Conservation (phyloP, 2,797 vertebrate genomes). For the Hyperoplus immaculatus region DNA sequence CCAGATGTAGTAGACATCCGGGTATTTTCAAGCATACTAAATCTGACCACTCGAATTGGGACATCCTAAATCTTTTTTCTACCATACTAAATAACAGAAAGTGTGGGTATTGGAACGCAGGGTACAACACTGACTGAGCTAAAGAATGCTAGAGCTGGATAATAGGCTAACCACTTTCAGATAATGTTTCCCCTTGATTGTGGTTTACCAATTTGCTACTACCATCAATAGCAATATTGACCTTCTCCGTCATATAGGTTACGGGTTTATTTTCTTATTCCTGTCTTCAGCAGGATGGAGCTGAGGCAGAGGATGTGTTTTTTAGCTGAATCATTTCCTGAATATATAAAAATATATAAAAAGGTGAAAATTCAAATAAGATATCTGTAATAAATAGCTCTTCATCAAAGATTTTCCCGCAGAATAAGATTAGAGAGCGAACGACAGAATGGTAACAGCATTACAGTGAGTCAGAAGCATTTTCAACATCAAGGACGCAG, state of each 20-base stretch:
- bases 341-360: slow-evolving; percentile 17
- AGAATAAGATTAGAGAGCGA: slow-evolving; percentile 41
- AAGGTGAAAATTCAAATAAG: slow-evolving; percentile 21
- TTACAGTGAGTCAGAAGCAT: slow-evolving; percentile 44
- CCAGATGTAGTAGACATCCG: no score
- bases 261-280: no score
- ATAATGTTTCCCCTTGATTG: background rate
- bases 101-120: no score
- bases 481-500: slow-evolving; percentile 67
- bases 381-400: slow-evolving; percentile 64
- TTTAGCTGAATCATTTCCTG: slow-evolving; percentile 46
- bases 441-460: slow-evolving; percentile 62
- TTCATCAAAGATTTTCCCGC: slow-evolving; percentile 44
- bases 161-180: background rate
- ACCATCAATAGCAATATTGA: background rate
- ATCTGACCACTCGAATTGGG: no score
- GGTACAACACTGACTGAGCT: background rate
- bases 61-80: no score
- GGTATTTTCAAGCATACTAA: no score
- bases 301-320: slow-evolving; percentile 1
- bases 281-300: background rate
- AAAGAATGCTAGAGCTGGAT: background rate
- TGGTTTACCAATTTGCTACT: background rate
- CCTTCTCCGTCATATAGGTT: background rate
- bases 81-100: no score